A percentile compares a stretch with the other conserved stretches of the same genome.
phyloP scores from a whole-genome alignment of 2,113 vertebrate species.

The Heptranchias perlo region DNA sequence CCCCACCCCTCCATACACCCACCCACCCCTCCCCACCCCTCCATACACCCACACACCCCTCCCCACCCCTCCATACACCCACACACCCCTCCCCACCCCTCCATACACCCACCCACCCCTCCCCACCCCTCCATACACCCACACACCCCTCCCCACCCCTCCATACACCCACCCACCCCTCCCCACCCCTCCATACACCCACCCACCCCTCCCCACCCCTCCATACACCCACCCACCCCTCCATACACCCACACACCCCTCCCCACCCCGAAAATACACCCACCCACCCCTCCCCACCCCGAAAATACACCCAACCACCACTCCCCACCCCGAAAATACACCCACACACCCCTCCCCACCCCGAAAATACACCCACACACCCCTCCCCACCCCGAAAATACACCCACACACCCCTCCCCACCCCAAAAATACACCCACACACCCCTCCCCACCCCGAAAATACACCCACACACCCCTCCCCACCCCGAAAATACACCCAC shows the following conservation, averaged over 20 bases:
- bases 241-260: not conserved
- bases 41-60: not conserved
- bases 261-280: not conserved
- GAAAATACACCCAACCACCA: not conserved
- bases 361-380: too few species aligned
- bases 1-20: not conserved
- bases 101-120: not conserved
- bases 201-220: not conserved
- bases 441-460: not conserved
- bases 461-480: not conserved
- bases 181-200: not conserved
- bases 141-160: not conserved
- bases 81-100: not conserved
- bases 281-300: too few species aligned
- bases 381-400: not conserved
- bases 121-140: not conserved
- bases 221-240: not conserved
- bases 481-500: too few species aligned
- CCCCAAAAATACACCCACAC: not conserved
- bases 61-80: not conserved
- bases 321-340: too few species aligned
- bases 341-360: too few species aligned
- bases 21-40: not conserved
- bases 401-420: not conserved
- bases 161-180: not conserved